A percentile compares a stretch with the other conserved stretches of the same genome.
Conservation (phyloP, 2,888 invertebrate genomes). For the Onthophagus sagittarius region DNA sequence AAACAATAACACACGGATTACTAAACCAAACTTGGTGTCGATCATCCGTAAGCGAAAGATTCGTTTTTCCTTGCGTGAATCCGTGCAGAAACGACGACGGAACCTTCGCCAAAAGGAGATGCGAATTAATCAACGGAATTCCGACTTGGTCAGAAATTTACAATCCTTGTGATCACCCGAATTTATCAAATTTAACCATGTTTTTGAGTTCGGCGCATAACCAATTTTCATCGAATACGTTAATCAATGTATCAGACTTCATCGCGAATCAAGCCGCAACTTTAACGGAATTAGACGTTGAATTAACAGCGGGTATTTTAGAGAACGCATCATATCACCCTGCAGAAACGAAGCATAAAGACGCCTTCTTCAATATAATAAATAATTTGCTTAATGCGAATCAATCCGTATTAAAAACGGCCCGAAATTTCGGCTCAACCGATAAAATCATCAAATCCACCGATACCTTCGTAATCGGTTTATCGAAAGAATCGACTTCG, state of each 20-base stretch:
- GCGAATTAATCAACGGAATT: slow-evolving; percentile 13
- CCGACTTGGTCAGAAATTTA: slow-evolving; percentile 13
- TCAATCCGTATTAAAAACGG: not conserved
- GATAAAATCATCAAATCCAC: slow-evolving; percentile 20
- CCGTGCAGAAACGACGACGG: slow-evolving; percentile 13
- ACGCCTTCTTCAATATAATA: slow-evolving; percentile 8
- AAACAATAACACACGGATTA: not conserved
- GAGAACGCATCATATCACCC: not conserved
- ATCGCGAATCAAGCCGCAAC: not conserved
- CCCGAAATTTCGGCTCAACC: slow-evolving; percentile 13
- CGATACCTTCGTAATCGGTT: slow-evolving; percentile 15
- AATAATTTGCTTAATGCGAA: slow-evolving; percentile 16
- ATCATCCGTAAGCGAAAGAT: not conserved
- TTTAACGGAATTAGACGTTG: slow-evolving; percentile 13
- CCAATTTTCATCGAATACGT: not conserved
- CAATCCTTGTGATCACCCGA: not conserved
- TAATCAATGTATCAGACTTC: not conserved
- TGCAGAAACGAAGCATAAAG: not conserved
- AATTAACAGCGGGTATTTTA: slow-evolving; percentile 10
- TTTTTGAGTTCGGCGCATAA: not conserved
- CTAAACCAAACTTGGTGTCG: not conserved
- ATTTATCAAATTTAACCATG: not conserved
- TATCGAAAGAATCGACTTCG: not conserved
- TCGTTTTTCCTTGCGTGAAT: not conserved
- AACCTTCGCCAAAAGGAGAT: slow-evolving; percentile 7